Conservation (phyloP, 2,797 vertebrate species). For the Pterois miles region DNA sequence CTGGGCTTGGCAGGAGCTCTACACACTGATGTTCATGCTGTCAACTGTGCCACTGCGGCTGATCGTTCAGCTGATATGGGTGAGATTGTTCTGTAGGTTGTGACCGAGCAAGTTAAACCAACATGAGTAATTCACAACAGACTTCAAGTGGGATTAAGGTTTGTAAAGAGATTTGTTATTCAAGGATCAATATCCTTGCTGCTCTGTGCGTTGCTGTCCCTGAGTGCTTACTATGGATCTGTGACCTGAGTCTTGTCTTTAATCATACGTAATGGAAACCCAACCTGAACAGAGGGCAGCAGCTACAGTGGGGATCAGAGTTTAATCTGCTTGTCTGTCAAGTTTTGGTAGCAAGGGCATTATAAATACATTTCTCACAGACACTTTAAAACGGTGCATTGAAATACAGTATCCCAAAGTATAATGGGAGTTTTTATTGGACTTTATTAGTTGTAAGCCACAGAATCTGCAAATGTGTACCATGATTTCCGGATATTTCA, state of each 20-base stretch:
- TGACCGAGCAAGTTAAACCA: background rate
- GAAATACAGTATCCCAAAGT: background rate
- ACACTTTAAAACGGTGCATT: background rate
- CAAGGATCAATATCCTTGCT: constrained; percentile 25
- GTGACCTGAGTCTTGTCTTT: background rate
- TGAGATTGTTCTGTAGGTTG: background rate
- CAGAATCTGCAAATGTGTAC: too few relatives aligned
- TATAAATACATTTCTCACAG: background rate
- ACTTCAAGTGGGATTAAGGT: constrained; percentile 1
- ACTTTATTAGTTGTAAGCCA: too few relatives aligned
- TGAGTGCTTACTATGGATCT: background rate
- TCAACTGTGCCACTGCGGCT: background rate
- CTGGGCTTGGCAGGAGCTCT: background rate
- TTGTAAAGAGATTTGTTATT: constrained; percentile 14
- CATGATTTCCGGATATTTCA: too few relatives aligned
- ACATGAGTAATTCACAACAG: background rate
- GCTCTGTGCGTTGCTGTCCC: constrained; percentile 1
- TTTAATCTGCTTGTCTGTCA: background rate
- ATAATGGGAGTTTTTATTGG: too few relatives aligned
- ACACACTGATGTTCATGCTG: background rate
- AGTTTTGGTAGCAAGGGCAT: background rate
- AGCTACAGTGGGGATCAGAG: background rate
- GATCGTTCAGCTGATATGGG: background rate
- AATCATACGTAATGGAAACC: background rate
- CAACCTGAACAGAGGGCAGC: background rate